Base-by-base conservation (phyloP, 2,888 invertebrate species). In the Endotricha flammealis region DNA sequence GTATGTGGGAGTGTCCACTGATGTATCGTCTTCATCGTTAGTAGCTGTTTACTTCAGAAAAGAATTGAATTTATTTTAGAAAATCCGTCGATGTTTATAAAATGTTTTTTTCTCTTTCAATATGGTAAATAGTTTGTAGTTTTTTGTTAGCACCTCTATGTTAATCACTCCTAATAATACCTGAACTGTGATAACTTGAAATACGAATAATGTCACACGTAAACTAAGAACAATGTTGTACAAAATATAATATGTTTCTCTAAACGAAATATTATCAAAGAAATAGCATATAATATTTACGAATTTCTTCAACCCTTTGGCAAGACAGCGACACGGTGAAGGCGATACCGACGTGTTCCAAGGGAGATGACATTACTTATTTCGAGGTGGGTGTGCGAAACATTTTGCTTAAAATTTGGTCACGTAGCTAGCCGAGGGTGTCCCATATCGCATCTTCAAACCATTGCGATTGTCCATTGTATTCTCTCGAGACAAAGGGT, bases 401-500 rank as follows among this genome's bases (percentile, higher is more conserved):
- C 73, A 73, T 81, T 80, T 76, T 71, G 69, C 71, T 73, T 64
- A 67, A 79, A 85, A 81, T 82, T 85, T 81, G 80, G 81, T 85
- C 83, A 85, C 85, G 85, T 85, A 78, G 58, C 57, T 53, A 60
- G 46, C 59, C 60, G 62, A 23, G 77, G 72, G 71, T 72, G 72
- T 81, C 76, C 79, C 76, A 73, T 82, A 80, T 82, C 83, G 77
- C 70, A 68, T 82, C 78, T 74, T 72, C 63, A 64, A 77, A 70
- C 72, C 73, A 76, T 78, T 72, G 72, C 80, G 67, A 77, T 77
- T 78, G 81, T 77, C 83, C 77, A 79, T 81, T 83, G 80, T 83
- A 73, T 70, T 79, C 83, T 70, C 80, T 45, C 54, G 82, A 83
- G 83, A 86, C 82, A 85, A 83, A 82, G 80, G 80, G 76, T 80